Evolutionary conservation across 2,888 invertebrate species (phyloP).

Genomic region (Luffia ferchaultella): DNA sequence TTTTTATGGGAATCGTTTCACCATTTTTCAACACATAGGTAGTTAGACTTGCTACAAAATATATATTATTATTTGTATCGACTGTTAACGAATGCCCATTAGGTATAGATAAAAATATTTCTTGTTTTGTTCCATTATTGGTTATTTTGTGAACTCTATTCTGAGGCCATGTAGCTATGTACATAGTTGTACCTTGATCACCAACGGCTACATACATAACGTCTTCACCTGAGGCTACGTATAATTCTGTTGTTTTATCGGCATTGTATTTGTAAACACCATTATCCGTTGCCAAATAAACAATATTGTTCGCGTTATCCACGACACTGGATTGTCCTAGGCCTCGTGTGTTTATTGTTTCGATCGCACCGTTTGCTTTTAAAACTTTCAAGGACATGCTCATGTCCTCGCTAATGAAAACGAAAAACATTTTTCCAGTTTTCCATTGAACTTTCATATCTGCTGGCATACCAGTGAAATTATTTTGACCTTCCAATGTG

Average conservation of each 20-base stretch:
- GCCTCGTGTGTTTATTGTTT: constrained; percentile 42
- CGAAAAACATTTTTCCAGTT: constrained; percentile 44
- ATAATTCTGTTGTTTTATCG: constrained; percentile 30
- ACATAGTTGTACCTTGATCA: constrained; percentile 37
- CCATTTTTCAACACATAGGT: constrained; percentile 40
- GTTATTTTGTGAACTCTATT: constrained; percentile 46
- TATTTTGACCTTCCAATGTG: constrained; percentile 26
- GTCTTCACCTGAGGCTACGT: constrained; percentile 46
- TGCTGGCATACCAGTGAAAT: constrained; percentile 44
- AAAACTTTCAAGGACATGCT: constrained; percentile 44
- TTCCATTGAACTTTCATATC: constrained; percentile 53
- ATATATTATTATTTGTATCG: constrained; percentile 46
- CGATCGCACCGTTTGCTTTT: constrained; percentile 30
- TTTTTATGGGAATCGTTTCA: constrained; percentile 38
- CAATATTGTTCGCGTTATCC: constrained; percentile 53
- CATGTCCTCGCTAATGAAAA: constrained; percentile 48
- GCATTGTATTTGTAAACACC: constrained; percentile 53
- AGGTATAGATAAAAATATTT: constrained; percentile 37
- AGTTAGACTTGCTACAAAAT: constrained; percentile 47
- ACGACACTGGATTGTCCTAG: constrained; percentile 50
- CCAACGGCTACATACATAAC: constrained; percentile 43
- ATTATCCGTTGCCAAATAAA: constrained; percentile 54
- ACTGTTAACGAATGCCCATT: constrained; percentile 50
- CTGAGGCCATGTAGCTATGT: constrained; percentile 54
- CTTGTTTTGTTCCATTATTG: constrained; percentile 35